phyloP scores from a whole-genome alignment of 1,140 invertebrate genomes.

The Hylaeus volcanicus region DNA sequence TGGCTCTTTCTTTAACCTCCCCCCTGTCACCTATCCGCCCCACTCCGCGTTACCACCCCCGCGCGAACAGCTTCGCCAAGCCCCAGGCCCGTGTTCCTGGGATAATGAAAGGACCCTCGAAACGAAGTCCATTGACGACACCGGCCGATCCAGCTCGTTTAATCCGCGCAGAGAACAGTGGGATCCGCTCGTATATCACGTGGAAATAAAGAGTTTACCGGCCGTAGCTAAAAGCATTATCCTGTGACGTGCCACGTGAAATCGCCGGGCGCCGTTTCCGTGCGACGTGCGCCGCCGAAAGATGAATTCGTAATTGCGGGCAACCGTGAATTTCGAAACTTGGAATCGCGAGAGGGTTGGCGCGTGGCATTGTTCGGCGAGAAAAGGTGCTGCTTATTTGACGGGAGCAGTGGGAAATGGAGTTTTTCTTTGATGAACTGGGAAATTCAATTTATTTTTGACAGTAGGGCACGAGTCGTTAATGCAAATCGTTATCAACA shows the following conservation, averaged over 20 bases:
- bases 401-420: too few relatives aligned
- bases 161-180: slow-evolving; percentile 57
- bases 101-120: slow-evolving; percentile 65
- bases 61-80: slow-evolving; percentile 34
- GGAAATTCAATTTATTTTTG: too few relatives aligned
- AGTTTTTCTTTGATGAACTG: too few relatives aligned
- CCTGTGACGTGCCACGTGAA: slow-evolving; percentile 51
- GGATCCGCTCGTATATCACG: slow-evolving; percentile 63
- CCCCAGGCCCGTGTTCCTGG: slow-evolving; percentile 45
- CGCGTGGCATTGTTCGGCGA: background rate
- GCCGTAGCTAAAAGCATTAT: slow-evolving; percentile 64
- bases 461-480: too few relatives aligned
- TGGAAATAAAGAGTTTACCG: slow-evolving; percentile 66
- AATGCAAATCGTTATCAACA: too few relatives aligned
- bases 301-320: slow-evolving; percentile 42
- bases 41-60: background rate
- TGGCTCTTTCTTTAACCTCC: background rate
- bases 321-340: background rate
- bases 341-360: too few relatives aligned
- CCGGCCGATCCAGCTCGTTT: slow-evolving; percentile 60
- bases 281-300: slow-evolving; percentile 12
- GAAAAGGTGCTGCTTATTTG: background rate
- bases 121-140: slow-evolving; percentile 66
- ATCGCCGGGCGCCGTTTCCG: slow-evolving; percentile 42
- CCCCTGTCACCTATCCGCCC: slow-evolving; percentile 15